Evolutionary conservation across 1,140 invertebrate species (phyloP).

Genomic region (Danaus melanippus): DNA sequence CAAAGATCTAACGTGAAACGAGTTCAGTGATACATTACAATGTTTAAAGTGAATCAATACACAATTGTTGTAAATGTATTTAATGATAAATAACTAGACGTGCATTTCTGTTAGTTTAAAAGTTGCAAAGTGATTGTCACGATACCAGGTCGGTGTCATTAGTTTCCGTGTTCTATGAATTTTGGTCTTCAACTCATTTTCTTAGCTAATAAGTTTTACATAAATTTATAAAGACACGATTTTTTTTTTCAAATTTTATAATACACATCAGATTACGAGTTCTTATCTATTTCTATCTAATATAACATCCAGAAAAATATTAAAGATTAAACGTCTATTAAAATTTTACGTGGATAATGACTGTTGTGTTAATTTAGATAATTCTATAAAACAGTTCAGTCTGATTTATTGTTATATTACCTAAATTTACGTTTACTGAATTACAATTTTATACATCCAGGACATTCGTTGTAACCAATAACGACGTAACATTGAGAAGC

Average conservation of each 20-base stretch:
- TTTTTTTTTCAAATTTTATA: background rate
- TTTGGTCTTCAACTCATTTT: background rate
- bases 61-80: conserved; percentile 28
- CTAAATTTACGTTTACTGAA: conserved; percentile 25
- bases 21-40: conserved; percentile 17
- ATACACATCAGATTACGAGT: too few species aligned
- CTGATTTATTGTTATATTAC: conserved; percentile 30
- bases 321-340: conserved; percentile 15
- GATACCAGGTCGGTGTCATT: conserved; percentile 1
- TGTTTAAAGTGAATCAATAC: conserved; percentile 30
- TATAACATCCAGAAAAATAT: conserved; percentile 27
- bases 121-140: conserved; percentile 15
- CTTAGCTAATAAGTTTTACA: conserved; percentile 21
- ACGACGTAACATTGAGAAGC: conserved; percentile 10
- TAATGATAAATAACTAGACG: conserved; percentile 22
- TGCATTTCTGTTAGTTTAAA: conserved; percentile 26
- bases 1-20: conserved; percentile 23
- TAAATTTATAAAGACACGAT: conserved; percentile 13
- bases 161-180: background rate
- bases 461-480: conserved; percentile 26
- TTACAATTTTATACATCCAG: conserved; percentile 21
- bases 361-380: conserved; percentile 27
- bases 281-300: conserved; percentile 8
- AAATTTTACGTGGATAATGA: conserved; percentile 20
- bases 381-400: conserved; percentile 34